A percentile compares a stretch with the other conserved stretches of the same genome.
Evolutionary conservation across 2,888 invertebrate species (phyloP).

Genomic region (Tetramorium bicarinatum): DNA sequence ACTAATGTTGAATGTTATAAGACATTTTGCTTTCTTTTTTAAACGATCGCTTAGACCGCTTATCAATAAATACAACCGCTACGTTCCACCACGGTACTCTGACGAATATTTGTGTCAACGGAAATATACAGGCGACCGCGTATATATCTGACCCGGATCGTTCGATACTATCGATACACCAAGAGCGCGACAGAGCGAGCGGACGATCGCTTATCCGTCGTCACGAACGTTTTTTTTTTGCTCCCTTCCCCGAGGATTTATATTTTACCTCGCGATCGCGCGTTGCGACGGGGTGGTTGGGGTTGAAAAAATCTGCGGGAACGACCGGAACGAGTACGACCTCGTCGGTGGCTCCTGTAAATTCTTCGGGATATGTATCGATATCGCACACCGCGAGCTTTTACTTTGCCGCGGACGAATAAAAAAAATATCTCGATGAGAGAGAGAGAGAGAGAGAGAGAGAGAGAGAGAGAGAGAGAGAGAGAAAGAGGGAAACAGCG

Average conservation of each 20-base stretch:
- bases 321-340: constrained; percentile 39
- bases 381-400: constrained; percentile 46
- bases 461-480: neutral
- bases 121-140: constrained; percentile 46
- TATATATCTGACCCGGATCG: constrained; percentile 41
- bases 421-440: constrained; percentile 17
- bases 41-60: neutral
- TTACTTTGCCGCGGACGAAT: constrained; percentile 47
- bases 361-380: constrained; percentile 54
- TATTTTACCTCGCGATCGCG: constrained; percentile 54
- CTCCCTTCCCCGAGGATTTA: constrained; percentile 55
- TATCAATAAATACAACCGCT: constrained; percentile 17
- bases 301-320: constrained; percentile 49
- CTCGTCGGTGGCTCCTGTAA: constrained; percentile 53
- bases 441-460: neutral
- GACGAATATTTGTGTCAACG: constrained; percentile 58
- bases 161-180: constrained; percentile 54
- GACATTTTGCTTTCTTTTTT: neutral
- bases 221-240: constrained; percentile 32
- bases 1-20: neutral
- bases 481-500: neutral
- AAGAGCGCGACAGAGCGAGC: constrained; percentile 30
- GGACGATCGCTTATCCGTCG: constrained; percentile 54
- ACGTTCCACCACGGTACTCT: constrained; percentile 1
- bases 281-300: constrained; percentile 16